A percentile compares a stretch with the other conserved stretches of the same genome.
Conservation (phyloP, 2,888 invertebrate genomes). For the Arrhopalites spinosus region DNA sequence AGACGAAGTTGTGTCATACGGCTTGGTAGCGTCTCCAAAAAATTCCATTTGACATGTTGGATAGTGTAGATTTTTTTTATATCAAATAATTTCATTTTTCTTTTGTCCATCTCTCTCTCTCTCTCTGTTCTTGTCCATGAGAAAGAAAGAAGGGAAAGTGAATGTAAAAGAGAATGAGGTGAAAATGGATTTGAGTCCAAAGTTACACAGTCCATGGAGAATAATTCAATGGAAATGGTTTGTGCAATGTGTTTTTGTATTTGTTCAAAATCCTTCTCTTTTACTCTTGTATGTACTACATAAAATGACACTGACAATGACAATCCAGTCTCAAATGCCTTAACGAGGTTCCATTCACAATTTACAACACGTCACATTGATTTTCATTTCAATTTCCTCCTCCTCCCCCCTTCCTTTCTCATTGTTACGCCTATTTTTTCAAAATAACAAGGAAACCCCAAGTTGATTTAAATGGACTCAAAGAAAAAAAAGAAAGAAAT, state of each 20-base stretch:
- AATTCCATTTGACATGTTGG: not conserved
- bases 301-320: too few species aligned
- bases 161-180: not conserved
- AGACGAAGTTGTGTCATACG: too few species aligned
- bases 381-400: conserved; percentile 33
- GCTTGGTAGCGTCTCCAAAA: not conserved
- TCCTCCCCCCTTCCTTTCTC: not conserved
- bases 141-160: not conserved
- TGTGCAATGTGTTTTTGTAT: too few species aligned
- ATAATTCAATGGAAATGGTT: too few species aligned
- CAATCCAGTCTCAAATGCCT: conserved; percentile 43
- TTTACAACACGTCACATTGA: conserved; percentile 42
- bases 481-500: too few species aligned
- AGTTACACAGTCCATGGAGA: not conserved
- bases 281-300: too few species aligned
- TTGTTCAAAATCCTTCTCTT: too few species aligned
- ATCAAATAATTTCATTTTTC: not conserved
- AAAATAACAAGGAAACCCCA: too few species aligned
- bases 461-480: too few species aligned
- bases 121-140: not conserved
- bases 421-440: too few species aligned
- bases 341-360: conserved; percentile 50
- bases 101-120: not conserved
- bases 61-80: not conserved
- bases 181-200: not conserved